Percentiles rank a stretch among this genome's conserved stretches.
Conservation (phyloP, 2,113 vertebrate species). For the Stomatorhinus ivindoensis region DNA sequence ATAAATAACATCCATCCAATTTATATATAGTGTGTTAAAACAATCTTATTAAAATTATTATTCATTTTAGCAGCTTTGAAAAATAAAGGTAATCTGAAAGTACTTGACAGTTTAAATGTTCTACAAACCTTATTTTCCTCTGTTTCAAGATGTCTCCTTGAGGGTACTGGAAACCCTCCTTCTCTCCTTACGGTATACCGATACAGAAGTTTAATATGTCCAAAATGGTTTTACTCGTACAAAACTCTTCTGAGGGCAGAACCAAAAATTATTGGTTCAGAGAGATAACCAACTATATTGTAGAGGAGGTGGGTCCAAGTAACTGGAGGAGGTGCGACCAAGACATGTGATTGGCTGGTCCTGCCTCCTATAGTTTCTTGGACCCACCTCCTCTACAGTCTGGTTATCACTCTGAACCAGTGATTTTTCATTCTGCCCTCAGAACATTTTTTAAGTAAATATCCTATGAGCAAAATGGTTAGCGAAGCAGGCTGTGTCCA, state of each 20-base stretch:
- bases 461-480: too few species aligned
- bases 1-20: not conserved
- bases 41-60: not conserved
- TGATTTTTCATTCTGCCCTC: too few species aligned
- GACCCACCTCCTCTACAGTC: too few species aligned
- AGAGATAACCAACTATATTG: too few species aligned
- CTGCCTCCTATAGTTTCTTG: too few species aligned
- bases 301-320: too few species aligned
- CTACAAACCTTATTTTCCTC: not conserved
- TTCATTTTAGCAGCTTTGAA: not conserved
- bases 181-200: not conserved
- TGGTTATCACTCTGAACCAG: too few species aligned
- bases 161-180: not conserved
- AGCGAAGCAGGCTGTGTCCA: not conserved
- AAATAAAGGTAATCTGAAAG: not conserved
- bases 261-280: too few species aligned
- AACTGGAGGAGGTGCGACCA: too few species aligned
- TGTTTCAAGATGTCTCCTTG: not conserved
- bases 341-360: too few species aligned
- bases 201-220: not conserved
- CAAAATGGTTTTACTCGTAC: not conserved
- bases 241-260: too few species aligned
- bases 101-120: not conserved
- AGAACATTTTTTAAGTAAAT: too few species aligned
- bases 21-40: not conserved